These are phyloP conservation scores for Danio tinwini DNA, from an alignment of 2,797 vertebrate species.

Conservation along the genomic window DNA sequence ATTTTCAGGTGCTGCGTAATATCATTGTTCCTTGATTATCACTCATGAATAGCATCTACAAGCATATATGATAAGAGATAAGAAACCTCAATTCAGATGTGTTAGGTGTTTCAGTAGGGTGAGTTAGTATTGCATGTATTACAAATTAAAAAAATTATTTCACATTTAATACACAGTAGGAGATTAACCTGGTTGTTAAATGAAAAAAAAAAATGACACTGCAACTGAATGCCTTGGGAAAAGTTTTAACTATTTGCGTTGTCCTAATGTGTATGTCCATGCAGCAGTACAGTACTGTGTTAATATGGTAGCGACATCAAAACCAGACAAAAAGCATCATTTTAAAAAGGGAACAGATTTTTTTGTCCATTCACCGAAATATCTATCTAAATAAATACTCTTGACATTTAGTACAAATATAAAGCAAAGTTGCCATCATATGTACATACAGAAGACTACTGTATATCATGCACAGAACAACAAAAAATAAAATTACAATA, in stretches of 20 bases:
- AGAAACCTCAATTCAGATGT: background rate
- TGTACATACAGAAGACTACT: conserved; percentile 73
- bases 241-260: background rate
- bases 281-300: conserved; percentile 33
- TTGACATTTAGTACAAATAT: conserved; percentile 76
- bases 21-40: too few relatives aligned
- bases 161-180: conserved; percentile 27
- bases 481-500: background rate
- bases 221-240: background rate
- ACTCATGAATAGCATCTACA: background rate
- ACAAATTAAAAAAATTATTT: conserved; percentile 37
- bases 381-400: conserved; percentile 78
- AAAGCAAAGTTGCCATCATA: conserved; percentile 71
- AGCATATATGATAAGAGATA: background rate
- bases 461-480: conserved; percentile 46
- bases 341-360: conserved; percentile 36
- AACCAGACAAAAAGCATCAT: conserved; percentile 32
- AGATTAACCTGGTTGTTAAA: background rate
- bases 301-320: conserved; percentile 4
- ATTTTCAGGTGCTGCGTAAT: too few relatives aligned
- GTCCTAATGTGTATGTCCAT: background rate
- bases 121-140: background rate
- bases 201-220: conserved; percentile 9
- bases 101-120: background rate
- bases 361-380: conserved; percentile 61